These are phyloP conservation scores for Drosophila athabasca DNA, from an alignment of 1,140 invertebrate genomes.

Conservation along the genomic window DNA sequence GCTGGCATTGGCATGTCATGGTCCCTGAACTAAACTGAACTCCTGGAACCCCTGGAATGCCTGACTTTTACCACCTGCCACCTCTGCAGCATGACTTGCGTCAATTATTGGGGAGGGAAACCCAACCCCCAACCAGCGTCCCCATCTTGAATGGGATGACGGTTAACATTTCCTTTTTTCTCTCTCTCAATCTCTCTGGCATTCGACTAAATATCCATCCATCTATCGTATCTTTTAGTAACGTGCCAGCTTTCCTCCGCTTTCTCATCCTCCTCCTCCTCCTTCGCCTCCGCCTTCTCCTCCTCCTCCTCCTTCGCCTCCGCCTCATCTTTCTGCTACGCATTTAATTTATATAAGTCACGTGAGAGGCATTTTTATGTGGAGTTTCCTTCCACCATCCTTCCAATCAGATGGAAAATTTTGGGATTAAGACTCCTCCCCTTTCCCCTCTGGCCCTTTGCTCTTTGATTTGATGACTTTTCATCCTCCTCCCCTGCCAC, in stretches of 20 bases:
- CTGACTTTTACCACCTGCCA: neutral
- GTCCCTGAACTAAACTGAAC: neutral
- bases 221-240: conserved; percentile 49
- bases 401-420: conserved; percentile 42
- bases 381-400: neutral
- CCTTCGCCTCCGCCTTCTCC: neutral
- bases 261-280: neutral
- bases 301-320: no score
- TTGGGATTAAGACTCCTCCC: conserved; percentile 19
- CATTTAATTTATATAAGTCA: conserved; percentile 76
- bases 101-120: conserved; percentile 49
- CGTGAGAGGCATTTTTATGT: conserved; percentile 70
- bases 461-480: conserved; percentile 60
- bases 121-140: neutral
- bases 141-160: conserved; percentile 15
- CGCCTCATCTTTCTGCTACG: conserved; percentile 14
- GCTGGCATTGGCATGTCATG: conserved; percentile 44
- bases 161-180: conserved; percentile 40
- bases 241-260: conserved; percentile 23
- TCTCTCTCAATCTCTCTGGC: neutral
- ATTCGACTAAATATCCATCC: conserved; percentile 27
- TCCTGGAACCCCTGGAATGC: neutral
- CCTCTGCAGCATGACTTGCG: conserved; percentile 58
- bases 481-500: conserved; percentile 10
- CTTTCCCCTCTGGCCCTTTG: neutral